Evolutionary conservation across 2,888 invertebrate species (phyloP), one percentile per base, ranked within the genome.

Genomic region (Pantelozetes paolii): DNA sequence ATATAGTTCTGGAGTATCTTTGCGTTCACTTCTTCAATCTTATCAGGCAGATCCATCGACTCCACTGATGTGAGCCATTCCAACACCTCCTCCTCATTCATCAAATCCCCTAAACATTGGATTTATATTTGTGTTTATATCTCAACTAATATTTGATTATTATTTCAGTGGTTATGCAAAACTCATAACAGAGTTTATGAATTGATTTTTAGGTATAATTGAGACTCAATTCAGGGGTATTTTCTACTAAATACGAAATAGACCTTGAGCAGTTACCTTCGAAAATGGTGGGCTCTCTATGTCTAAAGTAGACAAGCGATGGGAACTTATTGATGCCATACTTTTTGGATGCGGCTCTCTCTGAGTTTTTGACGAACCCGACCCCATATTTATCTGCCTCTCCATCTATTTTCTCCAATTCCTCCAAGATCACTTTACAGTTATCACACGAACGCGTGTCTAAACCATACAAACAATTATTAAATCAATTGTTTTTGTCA

Each of bases 321-420:
- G 96, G 96, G 84, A 95, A 95, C 84, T 88, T 93, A 84, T 90
- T 91, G 85, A 96, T 92, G 84, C 95, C 95, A 88, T 94, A 92
- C 82, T 94, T 93, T 83, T 94, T 94, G 79, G 96, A 95, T n/a
- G 76, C 70, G 3, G 76, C 76, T 42, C 77, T 76, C 48, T 78
- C 78, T 5, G 77, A 76, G 71, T 76, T 92, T 86, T 94, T 94
- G 80, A 94, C 93, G 85, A 94, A 92, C 85, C 93, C 92, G 81
- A 94, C 92, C 81, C 94, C 94, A 83, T 94, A 94, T 73, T 90
- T 89, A 85, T 94, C 93, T 79, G 94, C 93, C 85, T 94, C 94
- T 85, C 93, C 93, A 86, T 94, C 93, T 83, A 94, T 94, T 69
- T 78, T 78, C 54, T 78, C 78, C 20, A 78, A 71, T 71, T 79